A percentile compares a stretch with the other conserved stretches of the same genome.
Evolutionary conservation across 2,113 vertebrate species (phyloP).

Genomic region (Haemorhous mexicanus): DNA sequence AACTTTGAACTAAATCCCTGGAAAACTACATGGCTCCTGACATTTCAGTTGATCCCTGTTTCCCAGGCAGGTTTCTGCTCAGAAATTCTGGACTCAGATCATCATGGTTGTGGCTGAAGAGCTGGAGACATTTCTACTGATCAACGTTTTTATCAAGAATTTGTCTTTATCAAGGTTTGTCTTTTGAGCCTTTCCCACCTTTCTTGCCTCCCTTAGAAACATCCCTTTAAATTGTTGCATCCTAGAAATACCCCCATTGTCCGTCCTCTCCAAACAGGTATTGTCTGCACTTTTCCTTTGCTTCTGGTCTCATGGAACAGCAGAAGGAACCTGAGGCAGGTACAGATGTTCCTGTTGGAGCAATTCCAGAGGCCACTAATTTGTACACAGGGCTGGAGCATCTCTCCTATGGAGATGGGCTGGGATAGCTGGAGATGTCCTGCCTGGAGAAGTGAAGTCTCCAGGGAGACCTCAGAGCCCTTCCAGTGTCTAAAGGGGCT

Average conservation of each 20-base stretch:
- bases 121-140: not conserved
- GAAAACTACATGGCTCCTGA: not conserved
- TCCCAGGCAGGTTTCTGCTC: not conserved
- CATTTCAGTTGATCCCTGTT: not conserved
- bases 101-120: not conserved
- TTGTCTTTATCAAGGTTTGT: no score
- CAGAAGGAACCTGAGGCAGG: not conserved
- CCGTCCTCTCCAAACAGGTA: not conserved
- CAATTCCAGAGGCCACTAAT: not conserved
- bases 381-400: not conserved
- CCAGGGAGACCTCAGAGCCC: fast-evolving
- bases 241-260: fast-evolving
- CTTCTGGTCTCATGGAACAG: not conserved
- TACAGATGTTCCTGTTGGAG: not conserved
- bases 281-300: not conserved
- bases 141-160: not conserved
- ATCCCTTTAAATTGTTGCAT: not conserved
- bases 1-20: not conserved
- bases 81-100: fast-evolving
- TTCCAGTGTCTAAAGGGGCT: not conserved
- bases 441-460: fast-evolving
- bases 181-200: not conserved
- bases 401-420: fast-evolving
- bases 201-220: not conserved
- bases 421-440: not conserved